Evolutionary conservation across 2,888 invertebrate genomes (phyloP).

Genomic region (Lycia hirtaria): DNA sequence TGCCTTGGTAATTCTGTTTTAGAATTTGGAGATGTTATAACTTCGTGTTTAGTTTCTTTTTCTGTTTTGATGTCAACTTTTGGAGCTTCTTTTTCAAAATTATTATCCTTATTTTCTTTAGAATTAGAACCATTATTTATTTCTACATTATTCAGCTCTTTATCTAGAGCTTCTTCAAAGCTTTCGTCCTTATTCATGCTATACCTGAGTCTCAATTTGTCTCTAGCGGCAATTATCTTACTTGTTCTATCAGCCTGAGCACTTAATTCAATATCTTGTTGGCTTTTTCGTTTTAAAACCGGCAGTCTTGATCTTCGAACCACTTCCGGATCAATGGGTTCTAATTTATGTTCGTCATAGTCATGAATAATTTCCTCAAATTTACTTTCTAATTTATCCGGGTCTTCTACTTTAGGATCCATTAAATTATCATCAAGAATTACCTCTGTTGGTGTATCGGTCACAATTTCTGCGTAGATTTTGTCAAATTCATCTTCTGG

Average conservation of each 20-base stretch:
- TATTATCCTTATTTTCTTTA: constrained; percentile 11
- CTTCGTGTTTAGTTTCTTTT: constrained; percentile 28
- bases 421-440: constrained; percentile 48
- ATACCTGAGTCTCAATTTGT: constrained; percentile 36
- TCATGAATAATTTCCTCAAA: constrained; percentile 77
- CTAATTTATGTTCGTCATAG: constrained; percentile 62
- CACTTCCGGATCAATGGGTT: constrained; percentile 52
- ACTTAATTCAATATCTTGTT: constrained; percentile 43
- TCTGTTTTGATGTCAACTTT: constrained; percentile 8
- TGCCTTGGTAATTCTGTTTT: constrained; percentile 25
- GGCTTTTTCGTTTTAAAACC: constrained; percentile 59
- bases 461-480: constrained; percentile 68
- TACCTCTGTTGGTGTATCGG: constrained; percentile 29
- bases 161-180: constrained; percentile 23
- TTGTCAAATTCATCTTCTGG: constrained; percentile 75
- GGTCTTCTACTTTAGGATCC: constrained; percentile 60
- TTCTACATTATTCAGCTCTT: constrained; percentile 11
- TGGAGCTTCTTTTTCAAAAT: neutral
- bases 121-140: constrained; percentile 3
- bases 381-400: constrained; percentile 63
- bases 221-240: constrained; percentile 40
- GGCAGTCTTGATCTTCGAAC: constrained; percentile 66
- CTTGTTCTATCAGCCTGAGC: constrained; percentile 35
- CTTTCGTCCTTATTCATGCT: constrained; percentile 29
- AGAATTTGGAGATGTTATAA: constrained; percentile 31